Conservation (phyloP, 2,888 invertebrate genomes). For the Chelonus formosanus region DNA sequence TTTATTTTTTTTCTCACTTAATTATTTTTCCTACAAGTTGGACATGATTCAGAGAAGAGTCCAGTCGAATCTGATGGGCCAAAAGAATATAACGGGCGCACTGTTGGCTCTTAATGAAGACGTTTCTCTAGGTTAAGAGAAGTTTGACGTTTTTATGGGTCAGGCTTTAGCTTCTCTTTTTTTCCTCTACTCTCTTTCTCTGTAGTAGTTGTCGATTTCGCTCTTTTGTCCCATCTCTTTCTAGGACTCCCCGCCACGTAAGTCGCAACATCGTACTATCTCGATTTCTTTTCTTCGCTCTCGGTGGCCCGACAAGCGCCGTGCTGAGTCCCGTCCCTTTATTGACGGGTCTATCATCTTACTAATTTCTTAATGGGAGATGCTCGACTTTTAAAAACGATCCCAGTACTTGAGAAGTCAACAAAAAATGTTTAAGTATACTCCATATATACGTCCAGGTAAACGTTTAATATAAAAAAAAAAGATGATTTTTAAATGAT, state of each 20-base stretch:
- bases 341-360: slow-evolving; percentile 62
- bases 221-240: slow-evolving; percentile 15
- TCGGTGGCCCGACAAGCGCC: slow-evolving; percentile 2
- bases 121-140: slow-evolving; percentile 65
- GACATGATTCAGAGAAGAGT: slow-evolving; percentile 15
- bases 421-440: too few relatives aligned
- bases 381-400: slow-evolving; percentile 52
- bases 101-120: slow-evolving; percentile 58
- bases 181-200: slow-evolving; percentile 41
- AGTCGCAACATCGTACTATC: slow-evolving; percentile 7
- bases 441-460: too few relatives aligned
- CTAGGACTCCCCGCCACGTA: not conserved
- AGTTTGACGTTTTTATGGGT: slow-evolving; percentile 65
- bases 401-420: slow-evolving; percentile 14
- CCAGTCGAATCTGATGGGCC: slow-evolving; percentile 26
- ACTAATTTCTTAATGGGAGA: slow-evolving; percentile 62
- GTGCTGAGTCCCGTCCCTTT: slow-evolving; percentile 41
- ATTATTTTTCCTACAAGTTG: slow-evolving; percentile 7
- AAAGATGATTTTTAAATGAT: not conserved
- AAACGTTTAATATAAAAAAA: too few relatives aligned
- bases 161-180: slow-evolving; percentile 54
- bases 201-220: slow-evolving; percentile 1
- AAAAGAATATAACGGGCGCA: slow-evolving; percentile 37
- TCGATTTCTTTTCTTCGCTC: not conserved
- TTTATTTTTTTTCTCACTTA: not conserved